Evolutionary conservation across 2,113 vertebrate genomes (phyloP).

Genomic region (Zosterops hypoxanthus): DNA sequence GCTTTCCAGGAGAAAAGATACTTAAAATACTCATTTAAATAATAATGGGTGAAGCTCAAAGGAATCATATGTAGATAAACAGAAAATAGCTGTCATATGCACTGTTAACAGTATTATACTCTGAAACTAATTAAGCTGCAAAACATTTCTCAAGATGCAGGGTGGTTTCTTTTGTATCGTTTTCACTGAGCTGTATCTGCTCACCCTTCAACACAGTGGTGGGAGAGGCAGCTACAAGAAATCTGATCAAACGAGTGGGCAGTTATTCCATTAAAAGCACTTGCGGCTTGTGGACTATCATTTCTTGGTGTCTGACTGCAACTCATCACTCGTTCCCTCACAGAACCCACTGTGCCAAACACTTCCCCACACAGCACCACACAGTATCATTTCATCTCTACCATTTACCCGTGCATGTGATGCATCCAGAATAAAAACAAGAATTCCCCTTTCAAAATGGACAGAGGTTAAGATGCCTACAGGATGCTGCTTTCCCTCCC

Average conservation of each 20-base stretch:
- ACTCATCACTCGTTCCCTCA: neutral
- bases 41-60: conserved; percentile 4
- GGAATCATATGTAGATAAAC: conserved; percentile 40
- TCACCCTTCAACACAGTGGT: neutral
- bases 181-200: neutral
- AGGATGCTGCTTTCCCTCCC: neutral
- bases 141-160: conserved; percentile 17
- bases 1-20: neutral
- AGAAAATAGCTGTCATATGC: conserved; percentile 45
- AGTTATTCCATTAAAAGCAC: conserved; percentile 45
- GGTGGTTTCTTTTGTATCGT: neutral
- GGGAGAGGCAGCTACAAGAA: neutral
- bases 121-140: conserved; percentile 43
- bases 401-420: neutral
- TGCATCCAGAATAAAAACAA: neutral
- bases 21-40: conserved; percentile 35
- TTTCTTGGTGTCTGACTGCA: conserved; percentile 29
- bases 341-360: neutral
- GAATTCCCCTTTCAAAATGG: neutral
- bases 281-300: neutral
- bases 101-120: conserved; percentile 29
- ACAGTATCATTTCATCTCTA: neutral
- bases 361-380: neutral
- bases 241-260: neutral
- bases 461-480: neutral